Evolutionary conservation across 1,140 invertebrate genomes (phyloP), one percentile per base, ranked within the genome.

Genomic region (Drosophila tsacasi): DNA sequence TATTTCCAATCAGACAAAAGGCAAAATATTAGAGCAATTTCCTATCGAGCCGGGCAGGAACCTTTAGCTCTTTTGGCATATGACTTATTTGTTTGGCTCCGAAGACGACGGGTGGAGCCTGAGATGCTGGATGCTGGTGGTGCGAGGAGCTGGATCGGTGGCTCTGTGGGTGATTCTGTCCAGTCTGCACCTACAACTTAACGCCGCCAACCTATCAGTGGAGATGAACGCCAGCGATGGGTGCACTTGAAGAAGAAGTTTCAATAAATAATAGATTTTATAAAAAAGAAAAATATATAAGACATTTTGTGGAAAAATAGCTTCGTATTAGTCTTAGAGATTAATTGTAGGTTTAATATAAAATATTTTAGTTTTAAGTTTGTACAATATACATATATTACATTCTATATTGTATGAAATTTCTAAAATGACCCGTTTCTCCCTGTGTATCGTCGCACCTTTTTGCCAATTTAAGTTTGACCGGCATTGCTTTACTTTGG

Each of bases 1-100:
- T 84, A 87, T 89, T 89, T 78, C 73, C 84, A 87, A 87, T 87
- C 84, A 87, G 81, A 68, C 77, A 81, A 89, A 89, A 73, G 69
- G 68, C 76, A 75, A 89, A 89, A 89, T 89, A 89, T 89, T 89
- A 58, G 84, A 89, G 85, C 84, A 90, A 90, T 89, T 89, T 89
- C 81, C 85, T 84, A 87, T 84, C 61, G 46, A 65, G 50, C 27
- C 58, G 61, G 52, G 40, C 10, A 32, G 46, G 61, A 76, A 76
- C 71, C 65, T 77, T 72, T 59, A 52, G 27, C 59, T 66, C 67
- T 80, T 80, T 84, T 75, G 78, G 44, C 64, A 66, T 90, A 90
- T 89, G 84, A 89, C 84, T 89, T 89, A 89, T 89, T 89, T 89
- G 84, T 66, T 77, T 86, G 76, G 55, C 59, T 37, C 30, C 25